A percentile compares a stretch with the other conserved stretches of the same genome.
Evolutionary conservation across 1,140 invertebrate genomes (phyloP).

Genomic region (honey bee (Apis mellifera)): Amel_HAv3.1 CM009936.2:16555501-16556000

Average conservation of each 20-base stretch:
- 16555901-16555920: not conserved
- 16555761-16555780: slow-evolving; percentile 7
- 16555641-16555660: not conserved
- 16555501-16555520: no score
- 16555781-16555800: slow-evolving; percentile 14
- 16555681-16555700: not conserved
- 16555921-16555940: no score
- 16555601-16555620: no score
- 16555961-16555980: slow-evolving; percentile 96
- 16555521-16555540: no score
- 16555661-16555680: not conserved
- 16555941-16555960: slow-evolving; percentile 61
- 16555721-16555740: not conserved
- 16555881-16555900: not conserved
- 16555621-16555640: no score
- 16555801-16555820: not conserved
- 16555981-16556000: slow-evolving; percentile 94
- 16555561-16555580: no score
- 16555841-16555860: not conserved
- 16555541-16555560: no score
- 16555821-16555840: not conserved
- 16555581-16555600: no score
- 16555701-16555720: not conserved
- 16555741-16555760: slow-evolving; percentile 41
- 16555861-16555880: no score